A percentile compares a stretch with the other conserved stretches of the same genome.
Conservation (phyloP, 2,113 vertebrate species). For the Pollachius pollachius region DNA sequence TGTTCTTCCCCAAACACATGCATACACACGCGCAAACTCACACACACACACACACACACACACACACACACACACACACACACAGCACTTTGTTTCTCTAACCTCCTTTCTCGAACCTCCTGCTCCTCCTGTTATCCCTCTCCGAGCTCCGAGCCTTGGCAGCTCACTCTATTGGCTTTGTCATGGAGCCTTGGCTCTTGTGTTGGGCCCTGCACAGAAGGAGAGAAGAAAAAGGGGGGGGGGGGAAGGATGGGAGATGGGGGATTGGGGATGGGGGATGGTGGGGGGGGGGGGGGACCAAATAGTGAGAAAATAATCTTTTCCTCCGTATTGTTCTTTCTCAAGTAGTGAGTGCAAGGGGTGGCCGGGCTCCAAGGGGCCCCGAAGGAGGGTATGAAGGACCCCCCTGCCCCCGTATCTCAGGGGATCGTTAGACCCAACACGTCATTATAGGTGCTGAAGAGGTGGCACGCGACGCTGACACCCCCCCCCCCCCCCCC, state of each 20-base stretch:
- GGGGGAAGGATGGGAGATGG: neutral
- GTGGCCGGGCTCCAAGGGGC: slow-evolving; percentile 44
- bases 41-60: slow-evolving; percentile 36
- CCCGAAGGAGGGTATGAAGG: slow-evolving; percentile 40
- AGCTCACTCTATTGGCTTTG: slow-evolving; percentile 72
- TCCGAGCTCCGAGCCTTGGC: slow-evolving; percentile 67
- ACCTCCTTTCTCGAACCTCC: slow-evolving; percentile 77
- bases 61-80: slow-evolving; percentile 25
- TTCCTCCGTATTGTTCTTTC: slow-evolving; percentile 56
- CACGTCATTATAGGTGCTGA: slow-evolving; percentile 13
- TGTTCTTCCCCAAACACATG: neutral
- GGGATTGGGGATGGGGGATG: neutral
- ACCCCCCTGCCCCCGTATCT: slow-evolving; percentile 66
- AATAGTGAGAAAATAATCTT: slow-evolving; percentile 58
- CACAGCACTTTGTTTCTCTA: slow-evolving; percentile 73
- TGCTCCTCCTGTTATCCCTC: slow-evolving; percentile 72
- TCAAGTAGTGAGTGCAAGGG: slow-evolving; percentile 57
- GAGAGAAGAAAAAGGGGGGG: slow-evolving; percentile 16
- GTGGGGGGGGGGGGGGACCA: slow-evolving; percentile 53
- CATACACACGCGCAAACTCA: slow-evolving; percentile 21
- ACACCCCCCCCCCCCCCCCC: neutral
- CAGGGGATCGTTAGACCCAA: slow-evolving; percentile 62
- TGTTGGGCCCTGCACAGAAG: slow-evolving; percentile 29
- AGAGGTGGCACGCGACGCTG: slow-evolving; percentile 57
- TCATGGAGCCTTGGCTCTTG: slow-evolving; percentile 64